phyloP scores from a whole-genome alignment of 2,113 vertebrate genomes.

The Cichladusa arquata region DNA sequence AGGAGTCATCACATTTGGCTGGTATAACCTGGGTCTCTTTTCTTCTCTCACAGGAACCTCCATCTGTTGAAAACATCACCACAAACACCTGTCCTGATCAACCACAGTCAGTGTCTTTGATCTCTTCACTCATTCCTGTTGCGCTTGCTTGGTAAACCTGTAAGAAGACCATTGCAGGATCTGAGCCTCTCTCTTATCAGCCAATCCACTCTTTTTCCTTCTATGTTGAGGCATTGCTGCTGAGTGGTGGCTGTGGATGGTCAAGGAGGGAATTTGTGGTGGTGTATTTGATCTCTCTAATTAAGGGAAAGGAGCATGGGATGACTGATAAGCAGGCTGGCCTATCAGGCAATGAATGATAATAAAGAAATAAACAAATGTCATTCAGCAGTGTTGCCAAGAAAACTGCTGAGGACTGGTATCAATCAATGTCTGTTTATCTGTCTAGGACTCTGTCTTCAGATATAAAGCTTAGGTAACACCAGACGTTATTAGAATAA shows the following conservation, averaged over 20 bases:
- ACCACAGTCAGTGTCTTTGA: slow-evolving; percentile 66
- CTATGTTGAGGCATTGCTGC: slow-evolving; percentile 19
- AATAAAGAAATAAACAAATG: slow-evolving; percentile 37
- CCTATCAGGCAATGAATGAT: slow-evolving; percentile 61
- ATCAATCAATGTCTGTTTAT: slow-evolving; percentile 54
- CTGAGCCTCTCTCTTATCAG: slow-evolving; percentile 53
- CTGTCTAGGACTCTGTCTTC: slow-evolving; percentile 14
- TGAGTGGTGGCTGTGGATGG: slow-evolving; percentile 66
- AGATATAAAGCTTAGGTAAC: background rate
- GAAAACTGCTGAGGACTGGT: slow-evolving; percentile 26
- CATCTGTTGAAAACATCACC: slow-evolving; percentile 67
- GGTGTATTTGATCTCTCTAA: slow-evolving; percentile 52
- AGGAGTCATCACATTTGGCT: slow-evolving; percentile 45
- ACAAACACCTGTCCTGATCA: slow-evolving; percentile 65
- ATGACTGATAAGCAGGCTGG: slow-evolving; percentile 67
- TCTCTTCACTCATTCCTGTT: slow-evolving; percentile 57
- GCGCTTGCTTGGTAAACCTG: slow-evolving; percentile 51
- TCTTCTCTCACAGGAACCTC: slow-evolving; percentile 60
- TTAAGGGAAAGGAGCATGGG: slow-evolving; percentile 53
- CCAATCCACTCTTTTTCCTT: slow-evolving; percentile 56
- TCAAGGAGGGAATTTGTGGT: slow-evolving; percentile 70
- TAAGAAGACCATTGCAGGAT: slow-evolving; percentile 49
- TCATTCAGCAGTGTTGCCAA: background rate
- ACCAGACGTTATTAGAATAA: background rate
- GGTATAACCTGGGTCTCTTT: slow-evolving; percentile 57